Conservation (phyloP, 2,888 invertebrate species). For the Serrognathus titanus region DNA sequence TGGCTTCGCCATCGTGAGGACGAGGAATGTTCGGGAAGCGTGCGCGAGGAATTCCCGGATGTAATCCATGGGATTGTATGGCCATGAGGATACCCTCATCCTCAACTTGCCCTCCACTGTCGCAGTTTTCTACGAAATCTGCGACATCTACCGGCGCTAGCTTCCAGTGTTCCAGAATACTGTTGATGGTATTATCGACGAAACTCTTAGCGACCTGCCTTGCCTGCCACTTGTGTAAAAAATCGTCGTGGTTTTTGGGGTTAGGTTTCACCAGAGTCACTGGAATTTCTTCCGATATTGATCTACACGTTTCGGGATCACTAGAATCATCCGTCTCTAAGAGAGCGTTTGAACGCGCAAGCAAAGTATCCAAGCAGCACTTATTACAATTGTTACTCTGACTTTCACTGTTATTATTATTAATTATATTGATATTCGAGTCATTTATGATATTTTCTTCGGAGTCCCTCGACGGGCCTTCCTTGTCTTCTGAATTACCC, state of each 20-base stretch:
- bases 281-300: constrained; percentile 35
- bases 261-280: constrained; percentile 38
- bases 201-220: constrained; percentile 62
- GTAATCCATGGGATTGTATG: constrained; percentile 67
- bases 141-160: constrained; percentile 53
- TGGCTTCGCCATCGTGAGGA: neutral
- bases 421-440: constrained; percentile 36
- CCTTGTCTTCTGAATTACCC: constrained; percentile 6
- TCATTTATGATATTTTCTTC: neutral
- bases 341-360: constrained; percentile 27
- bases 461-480: constrained; percentile 1
- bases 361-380: constrained; percentile 37
- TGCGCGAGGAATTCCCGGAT: constrained; percentile 34
- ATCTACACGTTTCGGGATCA: constrained; percentile 23
- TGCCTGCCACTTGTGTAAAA: constrained; percentile 60
- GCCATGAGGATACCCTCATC: constrained; percentile 73
- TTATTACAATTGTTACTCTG: constrained; percentile 22
- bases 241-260: constrained; percentile 41
- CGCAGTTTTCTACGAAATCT: constrained; percentile 55
- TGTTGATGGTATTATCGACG: constrained; percentile 68
- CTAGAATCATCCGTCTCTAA: constrained; percentile 25
- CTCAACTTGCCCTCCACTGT: constrained; percentile 59
- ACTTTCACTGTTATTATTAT: constrained; percentile 35
- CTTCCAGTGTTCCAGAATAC: constrained; percentile 61
- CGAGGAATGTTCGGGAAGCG: neutral